Percentiles rank a stretch among this genome's conserved stretches.
Conservation (phyloP, 92 coral and sea anemone genomes). For the Desmophyllum pertusum region DNA sequence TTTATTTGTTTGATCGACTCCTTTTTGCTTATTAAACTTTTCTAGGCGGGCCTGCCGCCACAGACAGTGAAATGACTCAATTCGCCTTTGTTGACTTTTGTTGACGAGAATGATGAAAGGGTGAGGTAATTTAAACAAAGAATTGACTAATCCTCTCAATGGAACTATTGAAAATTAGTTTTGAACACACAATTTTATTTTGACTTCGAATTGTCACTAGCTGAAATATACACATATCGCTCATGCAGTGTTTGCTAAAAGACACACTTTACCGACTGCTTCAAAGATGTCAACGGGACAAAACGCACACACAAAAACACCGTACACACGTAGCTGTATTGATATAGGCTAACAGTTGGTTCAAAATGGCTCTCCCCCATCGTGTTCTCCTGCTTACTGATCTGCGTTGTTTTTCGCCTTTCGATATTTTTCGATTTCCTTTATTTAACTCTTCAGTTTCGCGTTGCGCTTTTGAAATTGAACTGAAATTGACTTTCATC, state of each 20-base stretch:
- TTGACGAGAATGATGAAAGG: neutral
- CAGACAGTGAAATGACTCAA: neutral
- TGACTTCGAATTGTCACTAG: constrained; percentile 15
- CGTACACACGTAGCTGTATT: neutral
- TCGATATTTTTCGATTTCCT: neutral
- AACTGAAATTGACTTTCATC: neutral
- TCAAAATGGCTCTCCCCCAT: neutral
- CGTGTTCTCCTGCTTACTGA: neutral
- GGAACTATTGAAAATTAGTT: neutral
- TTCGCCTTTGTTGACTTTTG: neutral
- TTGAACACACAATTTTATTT: neutral
- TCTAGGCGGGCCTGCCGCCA: neutral
- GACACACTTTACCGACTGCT: neutral
- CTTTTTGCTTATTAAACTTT: neutral
- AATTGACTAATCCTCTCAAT: neutral
- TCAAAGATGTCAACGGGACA: neutral
- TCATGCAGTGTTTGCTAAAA: neutral
- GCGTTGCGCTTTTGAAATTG: neutral
- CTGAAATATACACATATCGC: neutral
- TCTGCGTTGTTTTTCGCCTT: neutral
- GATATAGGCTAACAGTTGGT: neutral
- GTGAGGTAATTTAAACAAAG: constrained; percentile 16
- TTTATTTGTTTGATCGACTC: neutral
- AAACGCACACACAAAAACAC: neutral
- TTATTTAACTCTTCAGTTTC: neutral